phyloP scores from a whole-genome alignment of 2,113 vertebrate genomes.

The Pangasianodon gigas region DNA sequence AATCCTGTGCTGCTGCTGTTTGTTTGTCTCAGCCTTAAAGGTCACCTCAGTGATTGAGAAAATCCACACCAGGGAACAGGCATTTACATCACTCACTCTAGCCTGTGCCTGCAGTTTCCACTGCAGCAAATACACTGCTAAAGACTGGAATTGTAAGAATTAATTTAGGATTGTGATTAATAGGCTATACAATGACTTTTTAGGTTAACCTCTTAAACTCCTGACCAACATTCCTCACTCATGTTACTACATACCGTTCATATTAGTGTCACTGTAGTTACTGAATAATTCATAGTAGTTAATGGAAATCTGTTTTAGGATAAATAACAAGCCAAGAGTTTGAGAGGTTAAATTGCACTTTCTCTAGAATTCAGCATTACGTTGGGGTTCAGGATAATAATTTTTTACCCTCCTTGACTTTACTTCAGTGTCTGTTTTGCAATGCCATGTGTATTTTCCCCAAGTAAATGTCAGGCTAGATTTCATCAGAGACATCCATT shows the following conservation, averaged over 20 bases:
- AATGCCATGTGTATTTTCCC: neutral
- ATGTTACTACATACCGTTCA: neutral
- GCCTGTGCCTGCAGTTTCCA: neutral
- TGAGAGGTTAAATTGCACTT: neutral
- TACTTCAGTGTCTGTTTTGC: neutral
- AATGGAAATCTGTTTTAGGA: neutral
- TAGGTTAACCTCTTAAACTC: neutral
- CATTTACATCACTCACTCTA: neutral
- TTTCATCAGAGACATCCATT: neutral
- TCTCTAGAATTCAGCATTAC: neutral
- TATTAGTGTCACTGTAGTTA: neutral
- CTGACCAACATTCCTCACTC: neutral
- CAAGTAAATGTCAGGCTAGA: neutral
- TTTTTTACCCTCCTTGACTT: neutral
- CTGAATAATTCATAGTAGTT: neutral
- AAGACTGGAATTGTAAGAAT: neutral
- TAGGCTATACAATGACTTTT: neutral
- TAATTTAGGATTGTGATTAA: neutral
- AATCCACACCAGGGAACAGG: neutral
- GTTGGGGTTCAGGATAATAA: neutral
- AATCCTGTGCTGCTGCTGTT: neutral
- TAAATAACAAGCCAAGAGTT: neutral
- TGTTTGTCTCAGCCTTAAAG: slow-evolving; percentile 20
- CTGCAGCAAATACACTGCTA: neutral
- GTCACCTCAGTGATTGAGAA: slow-evolving; percentile 32